Percentiles rank a stretch among this genome's conserved stretches.
phyloP scores from a whole-genome alignment of 37 sponge, comb jelly and placozoan genomes.

The Eunapius fragilis region DNA sequence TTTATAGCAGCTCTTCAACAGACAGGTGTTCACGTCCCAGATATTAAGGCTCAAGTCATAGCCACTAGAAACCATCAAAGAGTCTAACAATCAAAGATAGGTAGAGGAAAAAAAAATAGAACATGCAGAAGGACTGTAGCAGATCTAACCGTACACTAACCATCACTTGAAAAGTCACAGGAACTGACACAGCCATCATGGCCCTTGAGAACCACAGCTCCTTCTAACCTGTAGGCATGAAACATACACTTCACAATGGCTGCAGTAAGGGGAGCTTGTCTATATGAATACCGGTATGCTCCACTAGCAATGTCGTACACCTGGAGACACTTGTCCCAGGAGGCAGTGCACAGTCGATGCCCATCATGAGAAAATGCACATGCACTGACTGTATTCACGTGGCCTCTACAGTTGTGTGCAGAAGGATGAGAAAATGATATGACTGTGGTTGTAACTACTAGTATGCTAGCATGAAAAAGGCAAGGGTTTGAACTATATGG shows the following conservation, averaged over 20 bases:
- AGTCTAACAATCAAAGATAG: slow-evolving; percentile 2
- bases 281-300: slow-evolving; percentile 47
- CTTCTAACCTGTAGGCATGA: slow-evolving; percentile 36
- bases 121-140: not conserved
- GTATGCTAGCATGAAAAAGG: no score
- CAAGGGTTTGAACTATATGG: no score
- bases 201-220: slow-evolving; percentile 60
- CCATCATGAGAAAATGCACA: slow-evolving; percentile 74
- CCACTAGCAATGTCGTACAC: slow-evolving; percentile 80
- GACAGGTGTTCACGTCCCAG: slow-evolving; percentile 45
- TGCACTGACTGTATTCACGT: slow-evolving; percentile 28
- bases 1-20: slow-evolving; percentile 29
- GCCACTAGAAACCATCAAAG: slow-evolving; percentile 61
- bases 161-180: slow-evolving; percentile 79
- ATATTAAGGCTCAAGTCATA: slow-evolving; percentile 65
- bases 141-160: slow-evolving; percentile 41
- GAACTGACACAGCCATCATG: slow-evolving; percentile 95
- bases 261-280: not conserved
- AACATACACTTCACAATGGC: not conserved
- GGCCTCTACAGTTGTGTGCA: slow-evolving; percentile 7
- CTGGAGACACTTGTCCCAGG: slow-evolving; percentile 83
- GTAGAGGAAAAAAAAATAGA: not conserved
- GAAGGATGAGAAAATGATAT: not conserved
- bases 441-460: not conserved
- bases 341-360: slow-evolving; percentile 63